phyloP scores from a whole-genome alignment of 2,888 invertebrate species.

The Criorhina ranunculi region DNA sequence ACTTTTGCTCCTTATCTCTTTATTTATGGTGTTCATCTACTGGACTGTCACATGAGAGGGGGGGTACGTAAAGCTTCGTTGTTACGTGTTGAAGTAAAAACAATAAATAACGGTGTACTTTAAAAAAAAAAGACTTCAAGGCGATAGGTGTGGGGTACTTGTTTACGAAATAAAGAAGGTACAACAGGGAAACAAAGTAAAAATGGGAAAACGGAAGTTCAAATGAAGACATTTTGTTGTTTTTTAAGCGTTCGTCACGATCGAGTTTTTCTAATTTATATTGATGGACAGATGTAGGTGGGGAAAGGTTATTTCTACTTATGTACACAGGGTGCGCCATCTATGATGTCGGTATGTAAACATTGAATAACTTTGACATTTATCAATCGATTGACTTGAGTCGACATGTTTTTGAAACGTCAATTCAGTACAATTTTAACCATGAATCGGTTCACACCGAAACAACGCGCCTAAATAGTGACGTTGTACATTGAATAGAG shows the following conservation, averaged over 20 bases:
- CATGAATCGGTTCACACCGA: no score
- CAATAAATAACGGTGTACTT: slow-evolving; percentile 43
- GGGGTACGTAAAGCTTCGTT: slow-evolving; percentile 20
- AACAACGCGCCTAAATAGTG: no score
- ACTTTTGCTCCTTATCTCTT: background rate
- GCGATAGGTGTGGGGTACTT: background rate
- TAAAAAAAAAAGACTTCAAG: background rate
- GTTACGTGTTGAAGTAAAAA: slow-evolving; percentile 49
- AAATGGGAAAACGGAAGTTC: background rate
- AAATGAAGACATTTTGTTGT: background rate
- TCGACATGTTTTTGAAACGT: no score
- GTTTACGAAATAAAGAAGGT: slow-evolving; percentile 2
- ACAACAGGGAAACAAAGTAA: background rate
- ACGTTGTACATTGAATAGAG: no score
- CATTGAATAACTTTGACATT: no score
- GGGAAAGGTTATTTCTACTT: no score
- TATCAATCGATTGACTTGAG: no score
- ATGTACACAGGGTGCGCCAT: no score
- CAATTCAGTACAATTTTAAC: no score
- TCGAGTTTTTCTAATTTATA: background rate
- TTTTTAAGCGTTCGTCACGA: background rate
- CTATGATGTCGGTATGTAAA: no score
- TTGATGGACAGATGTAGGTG: no score
- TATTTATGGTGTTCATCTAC: slow-evolving; percentile 8
- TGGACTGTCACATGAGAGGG: background rate